phyloP scores from a whole-genome alignment of 2,888 invertebrate species.

The Eupithecia tripunctaria region DNA sequence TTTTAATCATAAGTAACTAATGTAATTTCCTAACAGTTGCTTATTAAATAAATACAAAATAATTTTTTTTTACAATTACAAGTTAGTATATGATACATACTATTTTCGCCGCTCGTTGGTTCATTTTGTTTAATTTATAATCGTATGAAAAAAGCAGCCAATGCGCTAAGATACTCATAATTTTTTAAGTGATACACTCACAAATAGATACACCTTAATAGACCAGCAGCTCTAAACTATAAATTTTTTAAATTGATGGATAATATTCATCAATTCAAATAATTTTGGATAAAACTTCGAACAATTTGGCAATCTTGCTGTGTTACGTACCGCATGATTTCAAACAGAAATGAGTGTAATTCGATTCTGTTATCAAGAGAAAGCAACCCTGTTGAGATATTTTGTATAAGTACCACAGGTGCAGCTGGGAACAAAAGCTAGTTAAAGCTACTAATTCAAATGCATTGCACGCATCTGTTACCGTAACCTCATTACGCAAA shows the following conservation, averaged over 20 bases:
- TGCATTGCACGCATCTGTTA: constrained; percentile 24
- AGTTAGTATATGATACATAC: too few species aligned
- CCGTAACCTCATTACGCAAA: constrained; percentile 35
- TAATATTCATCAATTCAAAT: background rate
- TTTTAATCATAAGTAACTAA: too few species aligned
- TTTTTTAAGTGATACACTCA: background rate
- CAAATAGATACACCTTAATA: too few species aligned
- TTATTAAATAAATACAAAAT: too few species aligned
- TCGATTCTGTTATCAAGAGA: background rate
- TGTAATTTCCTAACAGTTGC: too few species aligned
- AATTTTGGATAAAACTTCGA: background rate
- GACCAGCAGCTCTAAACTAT: too few species aligned
- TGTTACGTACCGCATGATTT: background rate
- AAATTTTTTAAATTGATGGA: too few species aligned
- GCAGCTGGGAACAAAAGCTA: constrained; percentile 1
- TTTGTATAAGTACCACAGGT: background rate
- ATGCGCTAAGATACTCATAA: too few species aligned
- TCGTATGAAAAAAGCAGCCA: too few species aligned
- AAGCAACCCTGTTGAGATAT: background rate
- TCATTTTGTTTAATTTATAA: too few species aligned
- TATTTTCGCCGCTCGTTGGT: too few species aligned
- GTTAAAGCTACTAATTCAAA: constrained; percentile 6
- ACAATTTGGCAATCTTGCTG: background rate
- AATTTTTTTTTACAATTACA: too few species aligned
- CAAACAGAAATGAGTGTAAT: background rate